Evolutionary conservation across 2,797 vertebrate species (phyloP), one percentile per base, ranked within the genome.

Genomic region (Amphiprion clarkii): DNA sequence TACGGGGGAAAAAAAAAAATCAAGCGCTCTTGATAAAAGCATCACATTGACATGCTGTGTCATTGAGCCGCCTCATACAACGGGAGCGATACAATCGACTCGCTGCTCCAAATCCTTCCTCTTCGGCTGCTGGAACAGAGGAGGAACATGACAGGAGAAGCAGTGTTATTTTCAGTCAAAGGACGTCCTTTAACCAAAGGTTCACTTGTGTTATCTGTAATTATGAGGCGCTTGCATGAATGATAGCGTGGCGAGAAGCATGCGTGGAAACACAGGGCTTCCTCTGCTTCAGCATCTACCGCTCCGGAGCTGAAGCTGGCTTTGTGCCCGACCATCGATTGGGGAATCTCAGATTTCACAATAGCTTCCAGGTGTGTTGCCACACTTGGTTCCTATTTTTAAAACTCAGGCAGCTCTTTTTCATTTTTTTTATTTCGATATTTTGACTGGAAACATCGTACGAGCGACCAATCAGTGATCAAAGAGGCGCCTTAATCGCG

Each of bases 291-390:
- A 62, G 14, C 27, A 27, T 27, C 27, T 4, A 27, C 27, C 3
- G 27, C 27, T 27, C 27, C 4, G 27, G 54, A 78, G 66, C 55
- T 58, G 72, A 69, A 39, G 52, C 42, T 89, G 86, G 82, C 73
- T 74, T 51, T 40, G 46, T 63, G 84, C 79, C 87, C 29, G 46
- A 48, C 46, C 55, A 90, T 88, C 21, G 79, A 88, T 83, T 25
- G 13, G 11, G 65, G 55, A 42, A 63, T 80, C 80, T 91, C 68
- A 29, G 58, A 79, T 92, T 89, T 83, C 91, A 88, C 76, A 85
- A 81, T 52, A 77, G 80, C 67, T 81, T 87, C 69, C 67, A 65
- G 69, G 66, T 85, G 55, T 33, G 49, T n/a, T 44, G 66, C 72
- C 70, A 74, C 63, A 74, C 85, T 69, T 40, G 55, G 27, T 51